phyloP scores from a whole-genome alignment of 2,888 invertebrate species.

The Zootermopsis nevadensis region DNA sequence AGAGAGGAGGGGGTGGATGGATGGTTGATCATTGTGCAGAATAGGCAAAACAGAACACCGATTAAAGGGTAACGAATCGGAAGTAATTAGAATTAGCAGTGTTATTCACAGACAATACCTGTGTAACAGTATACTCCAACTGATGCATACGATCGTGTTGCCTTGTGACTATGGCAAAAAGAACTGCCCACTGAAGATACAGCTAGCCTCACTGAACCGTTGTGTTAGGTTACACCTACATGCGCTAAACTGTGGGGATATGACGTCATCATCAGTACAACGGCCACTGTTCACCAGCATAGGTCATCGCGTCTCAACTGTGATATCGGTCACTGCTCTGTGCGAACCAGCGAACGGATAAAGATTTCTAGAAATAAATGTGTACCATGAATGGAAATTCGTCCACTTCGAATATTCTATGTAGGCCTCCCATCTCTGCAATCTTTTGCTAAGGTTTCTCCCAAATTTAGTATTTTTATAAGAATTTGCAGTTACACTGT shows the following conservation, averaged over 20 bases:
- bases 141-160: neutral
- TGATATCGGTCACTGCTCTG: too few species aligned
- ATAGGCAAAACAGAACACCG: slow-evolving; percentile 36
- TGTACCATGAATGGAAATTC: too few species aligned
- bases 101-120: slow-evolving; percentile 30
- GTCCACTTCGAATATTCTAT: too few species aligned
- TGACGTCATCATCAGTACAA: neutral
- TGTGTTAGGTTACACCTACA: neutral
- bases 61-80: slow-evolving; percentile 41
- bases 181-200: neutral
- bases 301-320: too few species aligned
- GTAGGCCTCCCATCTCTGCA: too few species aligned
- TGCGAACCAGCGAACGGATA: too few species aligned
- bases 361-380: too few species aligned
- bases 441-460: too few species aligned
- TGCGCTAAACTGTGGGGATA: neutral
- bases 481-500: too few species aligned
- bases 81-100: slow-evolving; percentile 39
- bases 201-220: neutral
- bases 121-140: slow-evolving; percentile 16
- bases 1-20: neutral
- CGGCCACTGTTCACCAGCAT: neutral
- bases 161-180: neutral
- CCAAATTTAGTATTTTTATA: too few species aligned
- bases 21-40: slow-evolving; percentile 33